Base-by-base conservation (phyloP, 2,888 invertebrate species). In the Latrodectus elegans region DNA sequence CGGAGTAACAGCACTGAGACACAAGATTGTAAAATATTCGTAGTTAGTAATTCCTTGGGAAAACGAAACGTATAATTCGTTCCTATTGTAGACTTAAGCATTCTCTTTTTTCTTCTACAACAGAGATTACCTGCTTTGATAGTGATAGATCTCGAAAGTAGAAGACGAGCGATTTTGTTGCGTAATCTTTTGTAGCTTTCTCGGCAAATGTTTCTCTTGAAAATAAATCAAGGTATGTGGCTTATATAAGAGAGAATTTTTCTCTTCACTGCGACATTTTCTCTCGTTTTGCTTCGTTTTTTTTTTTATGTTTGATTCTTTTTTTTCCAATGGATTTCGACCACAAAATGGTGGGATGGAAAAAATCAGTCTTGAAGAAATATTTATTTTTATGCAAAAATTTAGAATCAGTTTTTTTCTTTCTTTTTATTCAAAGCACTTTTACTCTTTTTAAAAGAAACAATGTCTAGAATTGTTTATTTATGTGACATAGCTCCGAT, bases 21-120 rank as follows among this genome's bases (percentile, higher is more conserved):
- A 38, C 38, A 6, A 38, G 38, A 38, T 38, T 38, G 38, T 38
- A 38, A 38, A 38, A 38, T 38, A 38, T 38, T 38, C 38, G 38
- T 38, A 38, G 38, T 38, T 38, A 60, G 60, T 12, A 60, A 60
- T 60, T 60, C n/a, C n/a, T n/a, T 60, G 6, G 60, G 60, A 10
- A 60, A 11, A 60, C 60, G 22, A 76, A 65, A 65, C 17, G 17
- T 22, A 75, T 65, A 51, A 76, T 65, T 65, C 51, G 75, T 76
- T 17, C 65, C 51, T 12, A 65, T 65, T 76, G 75, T 76, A n/a
- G 49, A 49, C 12, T 60, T 65, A 38, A 11, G 17, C n/a, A n/a
- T 10, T 64, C 49, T 1, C 49, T 76, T 12, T 22, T 49, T 38
- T 76, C 65, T 65, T 65, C 53, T 76, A n/a, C 11, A n/a, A 11